Percentiles rank a stretch among this genome's conserved stretches.
Evolutionary conservation across 2,797 vertebrate genomes (phyloP).

Genomic region (Sciurus carolinensis): DNA sequence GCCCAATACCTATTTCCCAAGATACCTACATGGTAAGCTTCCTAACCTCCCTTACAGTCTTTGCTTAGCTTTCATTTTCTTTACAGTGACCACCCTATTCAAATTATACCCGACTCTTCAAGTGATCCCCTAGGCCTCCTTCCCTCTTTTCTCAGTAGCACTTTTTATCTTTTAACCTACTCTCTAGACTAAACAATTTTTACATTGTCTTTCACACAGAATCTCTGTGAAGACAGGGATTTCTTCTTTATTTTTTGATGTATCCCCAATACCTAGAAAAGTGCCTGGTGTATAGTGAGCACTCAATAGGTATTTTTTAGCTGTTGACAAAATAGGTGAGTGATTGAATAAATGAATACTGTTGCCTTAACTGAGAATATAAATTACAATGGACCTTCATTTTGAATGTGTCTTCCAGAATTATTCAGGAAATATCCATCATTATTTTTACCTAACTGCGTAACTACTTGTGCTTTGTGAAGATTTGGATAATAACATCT

Average conservation of each 20-base stretch:
- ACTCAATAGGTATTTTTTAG: not conserved
- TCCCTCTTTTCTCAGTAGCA: not conserved
- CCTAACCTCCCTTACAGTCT: not conserved
- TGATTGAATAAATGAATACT: not conserved
- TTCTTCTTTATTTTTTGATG: not conserved
- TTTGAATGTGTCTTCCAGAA: not conserved
- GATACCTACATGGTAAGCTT: not conserved
- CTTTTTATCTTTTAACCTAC: not conserved
- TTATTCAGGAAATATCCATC: not conserved
- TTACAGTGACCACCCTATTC: not conserved
- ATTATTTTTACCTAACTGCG: not conserved
- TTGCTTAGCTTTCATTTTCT: not conserved
- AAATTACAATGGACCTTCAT: not conserved
- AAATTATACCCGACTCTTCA: not conserved
- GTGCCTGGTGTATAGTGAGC: not conserved
- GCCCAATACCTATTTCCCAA: not conserved
- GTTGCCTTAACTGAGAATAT: not conserved
- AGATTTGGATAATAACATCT: not conserved
- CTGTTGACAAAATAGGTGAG: not conserved
- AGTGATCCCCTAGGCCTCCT: not conserved
- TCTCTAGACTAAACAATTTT: not conserved
- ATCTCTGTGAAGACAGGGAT: not conserved
- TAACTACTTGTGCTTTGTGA: slow-evolving; percentile 4
- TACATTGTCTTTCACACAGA: not conserved
- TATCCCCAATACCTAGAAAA: not conserved